These are phyloP conservation scores for Butorides virescens DNA, from an alignment of 2,113 vertebrate genomes.

Conservation along the genomic window DNA sequence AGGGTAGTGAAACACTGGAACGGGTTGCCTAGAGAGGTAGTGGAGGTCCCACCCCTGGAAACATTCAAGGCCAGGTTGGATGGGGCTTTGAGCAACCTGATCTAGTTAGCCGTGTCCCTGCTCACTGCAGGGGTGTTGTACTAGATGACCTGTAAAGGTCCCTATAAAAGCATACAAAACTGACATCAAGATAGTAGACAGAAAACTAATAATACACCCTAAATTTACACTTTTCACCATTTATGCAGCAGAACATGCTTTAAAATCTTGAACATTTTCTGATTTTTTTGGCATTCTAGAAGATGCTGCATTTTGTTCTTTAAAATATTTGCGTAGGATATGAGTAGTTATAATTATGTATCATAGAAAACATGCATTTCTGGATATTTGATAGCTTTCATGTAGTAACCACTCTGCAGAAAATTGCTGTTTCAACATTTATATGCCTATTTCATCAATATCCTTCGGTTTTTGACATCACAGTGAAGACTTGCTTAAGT, in stretches of 20 bases:
- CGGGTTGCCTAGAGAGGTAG: too few species aligned
- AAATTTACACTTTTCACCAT: not conserved
- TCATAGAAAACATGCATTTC: accelerated
- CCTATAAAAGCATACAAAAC: not conserved
- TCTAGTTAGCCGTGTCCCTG: too few species aligned
- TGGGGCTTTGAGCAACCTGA: too few species aligned
- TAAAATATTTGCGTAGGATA: not conserved
- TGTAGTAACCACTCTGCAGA: not conserved
- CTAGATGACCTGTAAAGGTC: too few species aligned
- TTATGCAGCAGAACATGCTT: not conserved
- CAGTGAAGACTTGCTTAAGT: not conserved
- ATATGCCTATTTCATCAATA: not conserved
- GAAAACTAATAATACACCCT: not conserved
- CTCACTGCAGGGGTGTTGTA: too few species aligned
- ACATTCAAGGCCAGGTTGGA: too few species aligned
- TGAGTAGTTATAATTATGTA: not conserved
- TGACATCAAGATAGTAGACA: not conserved
- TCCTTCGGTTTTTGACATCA: not conserved
- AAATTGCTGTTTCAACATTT: not conserved
- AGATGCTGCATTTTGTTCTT: not conserved
- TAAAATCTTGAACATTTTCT: not conserved
- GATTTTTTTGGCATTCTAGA: not conserved
- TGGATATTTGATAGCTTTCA: not conserved
- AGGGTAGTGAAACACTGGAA: too few species aligned
- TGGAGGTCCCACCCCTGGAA: too few species aligned